Percentiles rank a stretch among this genome's conserved stretches.
Conservation (phyloP, 2,113 vertebrate species). For the Tupaia tana region DNA sequence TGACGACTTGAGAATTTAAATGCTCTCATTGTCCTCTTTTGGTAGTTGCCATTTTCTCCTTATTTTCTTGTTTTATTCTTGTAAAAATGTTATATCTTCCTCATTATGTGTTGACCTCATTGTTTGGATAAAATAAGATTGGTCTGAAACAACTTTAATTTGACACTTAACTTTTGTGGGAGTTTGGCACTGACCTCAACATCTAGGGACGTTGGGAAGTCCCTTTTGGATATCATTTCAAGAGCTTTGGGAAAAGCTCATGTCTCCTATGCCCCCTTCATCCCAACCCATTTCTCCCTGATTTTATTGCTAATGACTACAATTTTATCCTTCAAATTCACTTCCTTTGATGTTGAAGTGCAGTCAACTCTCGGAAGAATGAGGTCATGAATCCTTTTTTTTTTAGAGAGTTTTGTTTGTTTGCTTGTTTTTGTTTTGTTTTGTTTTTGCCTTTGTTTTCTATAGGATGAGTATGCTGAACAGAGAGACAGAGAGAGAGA, state of each 20-base stretch:
- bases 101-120: not conserved
- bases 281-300: not conserved
- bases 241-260: not conserved
- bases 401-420: too few species aligned
- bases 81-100: not conserved
- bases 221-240: not conserved
- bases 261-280: not conserved
- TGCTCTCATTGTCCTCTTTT: not conserved
- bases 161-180: not conserved
- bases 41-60: not conserved
- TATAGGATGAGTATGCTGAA: too few species aligned
- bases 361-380: not conserved
- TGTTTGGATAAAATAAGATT: conserved; percentile 42
- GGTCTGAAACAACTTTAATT: not conserved
- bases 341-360: conserved; percentile 22
- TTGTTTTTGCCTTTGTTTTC: too few species aligned
- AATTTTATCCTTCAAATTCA: not conserved
- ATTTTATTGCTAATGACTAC: not conserved
- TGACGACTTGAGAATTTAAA: not conserved
- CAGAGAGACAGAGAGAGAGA: too few species aligned
- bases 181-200: not conserved
- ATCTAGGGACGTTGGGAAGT: not conserved
- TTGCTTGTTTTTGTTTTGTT: too few species aligned
- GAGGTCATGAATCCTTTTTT: not conserved
- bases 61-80: not conserved